These are phyloP conservation scores for Drosophila quadrilineata DNA, from an alignment of 1,140 invertebrate genomes.

Conservation along the genomic window DNA sequence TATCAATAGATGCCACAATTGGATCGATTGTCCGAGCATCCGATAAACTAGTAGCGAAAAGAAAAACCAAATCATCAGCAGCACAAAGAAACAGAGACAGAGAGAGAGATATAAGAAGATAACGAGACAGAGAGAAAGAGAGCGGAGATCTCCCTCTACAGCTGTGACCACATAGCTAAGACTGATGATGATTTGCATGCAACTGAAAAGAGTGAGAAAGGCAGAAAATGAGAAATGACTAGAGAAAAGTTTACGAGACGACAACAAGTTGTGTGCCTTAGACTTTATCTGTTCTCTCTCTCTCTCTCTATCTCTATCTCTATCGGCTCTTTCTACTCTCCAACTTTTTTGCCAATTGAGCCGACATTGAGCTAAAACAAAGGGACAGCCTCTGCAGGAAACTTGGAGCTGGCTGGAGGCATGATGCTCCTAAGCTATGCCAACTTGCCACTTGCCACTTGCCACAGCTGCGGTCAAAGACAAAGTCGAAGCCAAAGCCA, in stretches of 20 bases:
- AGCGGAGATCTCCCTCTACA: neutral
- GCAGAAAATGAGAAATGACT: constrained; percentile 37
- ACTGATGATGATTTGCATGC: constrained; percentile 59
- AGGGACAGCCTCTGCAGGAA: constrained; percentile 38
- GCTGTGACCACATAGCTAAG: no score
- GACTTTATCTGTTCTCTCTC: constrained; percentile 12
- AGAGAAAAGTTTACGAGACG: constrained; percentile 33
- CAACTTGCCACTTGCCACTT: no score
- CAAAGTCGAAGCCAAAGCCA: no score
- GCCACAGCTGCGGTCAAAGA: constrained; percentile 28
- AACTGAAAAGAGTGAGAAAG: constrained; percentile 20
- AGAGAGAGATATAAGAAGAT: no score
- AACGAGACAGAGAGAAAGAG: constrained; percentile 3
- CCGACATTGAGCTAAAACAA: constrained; percentile 11
- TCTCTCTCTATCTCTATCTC: no score
- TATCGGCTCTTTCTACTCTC: no score
- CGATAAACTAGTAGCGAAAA: constrained; percentile 55
- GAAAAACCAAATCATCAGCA: constrained; percentile 59
- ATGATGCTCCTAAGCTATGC: no score
- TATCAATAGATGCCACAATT: constrained; percentile 61
- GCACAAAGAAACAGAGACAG: no score
- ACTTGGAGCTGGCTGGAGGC: constrained; percentile 14
- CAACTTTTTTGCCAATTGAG: constrained; percentile 45
- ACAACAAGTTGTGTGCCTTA: constrained; percentile 61
- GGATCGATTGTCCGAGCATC: constrained; percentile 40